Evolutionary conservation across 2,113 vertebrate genomes (phyloP).

Genomic region (Apistogramma diplotaenia): DNA sequence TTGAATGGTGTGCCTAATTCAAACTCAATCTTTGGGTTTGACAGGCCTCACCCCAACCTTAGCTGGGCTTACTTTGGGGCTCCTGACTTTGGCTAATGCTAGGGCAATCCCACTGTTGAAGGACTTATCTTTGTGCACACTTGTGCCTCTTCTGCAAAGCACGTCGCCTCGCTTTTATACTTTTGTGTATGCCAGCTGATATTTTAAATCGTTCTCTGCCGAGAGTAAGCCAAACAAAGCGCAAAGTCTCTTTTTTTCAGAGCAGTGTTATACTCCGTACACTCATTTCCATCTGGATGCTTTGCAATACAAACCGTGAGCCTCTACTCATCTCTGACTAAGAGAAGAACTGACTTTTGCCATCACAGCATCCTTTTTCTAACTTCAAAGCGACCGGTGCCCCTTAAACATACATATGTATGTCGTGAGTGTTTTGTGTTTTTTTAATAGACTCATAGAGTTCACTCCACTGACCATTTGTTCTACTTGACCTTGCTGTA

Average conservation of each 20-base stretch:
- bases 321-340: conserved; percentile 3
- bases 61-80: conserved; percentile 82
- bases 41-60: conserved; percentile 85
- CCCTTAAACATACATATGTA: conserved; percentile 31
- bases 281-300: conserved; percentile 27
- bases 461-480: conserved; percentile 61
- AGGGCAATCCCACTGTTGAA: conserved; percentile 82
- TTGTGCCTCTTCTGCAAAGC: conserved; percentile 43
- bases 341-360: conserved; percentile 13
- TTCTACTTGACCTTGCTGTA: conserved; percentile 69
- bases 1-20: conserved; percentile 91
- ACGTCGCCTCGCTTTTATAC: conserved; percentile 64
- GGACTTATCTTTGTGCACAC: conserved; percentile 47
- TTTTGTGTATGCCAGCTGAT: conserved; percentile 39
- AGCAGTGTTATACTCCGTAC: conserved; percentile 20
- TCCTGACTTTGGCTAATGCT: conserved; percentile 92
- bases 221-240: not conserved
- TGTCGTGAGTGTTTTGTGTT: not conserved
- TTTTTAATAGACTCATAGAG: conserved; percentile 28
- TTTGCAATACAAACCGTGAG: conserved; percentile 15
- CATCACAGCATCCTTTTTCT: conserved; percentile 30
- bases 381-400: conserved; percentile 70
- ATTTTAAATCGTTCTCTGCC: conserved; percentile 26
- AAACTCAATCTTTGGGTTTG: conserved; percentile 85
- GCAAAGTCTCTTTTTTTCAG: not conserved